Base-by-base conservation (phyloP, 2,113 vertebrate genomes). In the Sylvilagus bachmani region DNA sequence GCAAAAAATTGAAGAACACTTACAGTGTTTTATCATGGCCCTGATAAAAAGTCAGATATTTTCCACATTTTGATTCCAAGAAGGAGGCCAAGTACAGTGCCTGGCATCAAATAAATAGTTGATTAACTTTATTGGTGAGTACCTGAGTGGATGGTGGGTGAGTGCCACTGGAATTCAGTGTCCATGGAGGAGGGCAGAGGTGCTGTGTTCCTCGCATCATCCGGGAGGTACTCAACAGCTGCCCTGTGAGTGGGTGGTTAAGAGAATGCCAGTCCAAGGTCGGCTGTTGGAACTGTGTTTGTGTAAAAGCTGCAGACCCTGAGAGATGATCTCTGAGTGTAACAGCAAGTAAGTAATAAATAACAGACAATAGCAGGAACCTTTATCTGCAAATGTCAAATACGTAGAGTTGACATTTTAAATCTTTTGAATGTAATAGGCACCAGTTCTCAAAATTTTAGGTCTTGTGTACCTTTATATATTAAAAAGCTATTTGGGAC, bases 321-420 rank as follows among this genome's bases (percentile, higher is more conserved):
- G 53, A 78, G 55, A 90, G 61, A 31, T 51, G 27, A 38, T n/a
- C 36, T 55, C 29, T 27, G 13, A 29, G 27, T 17, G 29, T 74
- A n/a, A 78, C 21, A 73, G 13, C 44, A 9, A 25, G 24, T 19
- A 27, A 5, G n/a, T 74, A 29, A 33, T 17, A 58, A 58, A 19
- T 58, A 14, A 58, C 19, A 19, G 19, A 58, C 1, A 9, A 33
- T 24, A 64, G 22, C 44, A 51, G 86, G 66, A 80, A 51, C 21
- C 6, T 90, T 49, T 31, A 81, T 53, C 90, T 85, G 73, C 24
- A 90, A 70, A 55, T 87, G 13, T 16, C 70, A 86, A 74, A 3
- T 62, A 55, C 55, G 58, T 53, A 31, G 25, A 44, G 44, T 24
- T 53, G 19, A 13, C 5, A n/a, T 33, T 71, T 92, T 66, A 11